Evolutionary conservation across 2,113 vertebrate species (phyloP).

Genomic region (Pachyramphus minor): DNA sequence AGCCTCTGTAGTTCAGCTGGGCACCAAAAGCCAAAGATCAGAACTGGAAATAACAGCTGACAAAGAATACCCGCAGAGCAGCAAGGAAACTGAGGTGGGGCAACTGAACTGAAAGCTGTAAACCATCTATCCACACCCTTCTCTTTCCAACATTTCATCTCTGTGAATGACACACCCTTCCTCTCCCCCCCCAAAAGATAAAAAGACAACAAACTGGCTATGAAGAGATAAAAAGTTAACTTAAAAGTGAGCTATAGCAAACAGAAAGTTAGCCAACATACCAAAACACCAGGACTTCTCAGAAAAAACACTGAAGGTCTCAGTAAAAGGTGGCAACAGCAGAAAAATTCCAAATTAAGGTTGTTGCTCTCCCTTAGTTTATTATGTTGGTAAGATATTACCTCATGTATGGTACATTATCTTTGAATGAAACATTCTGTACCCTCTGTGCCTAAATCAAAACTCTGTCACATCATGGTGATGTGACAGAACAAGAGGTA

Average conservation of each 20-base stretch:
- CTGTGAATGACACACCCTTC: background rate
- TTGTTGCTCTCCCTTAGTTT: background rate
- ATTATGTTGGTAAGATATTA: background rate
- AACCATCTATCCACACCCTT: background rate
- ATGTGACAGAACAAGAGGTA: too few species aligned
- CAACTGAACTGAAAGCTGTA: background rate
- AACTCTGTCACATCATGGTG: background rate
- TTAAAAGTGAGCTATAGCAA: background rate
- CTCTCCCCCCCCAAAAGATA: background rate
- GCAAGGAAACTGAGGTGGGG: background rate
- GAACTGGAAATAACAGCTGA: background rate
- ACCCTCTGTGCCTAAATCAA: background rate
- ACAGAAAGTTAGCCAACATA: background rate
- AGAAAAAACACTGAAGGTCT: background rate
- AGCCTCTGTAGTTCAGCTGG: background rate
- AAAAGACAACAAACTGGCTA: background rate
- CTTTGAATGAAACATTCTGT: background rate
- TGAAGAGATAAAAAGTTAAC: background rate
- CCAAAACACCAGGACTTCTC: background rate
- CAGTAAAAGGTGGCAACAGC: background rate
- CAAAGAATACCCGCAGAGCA: background rate
- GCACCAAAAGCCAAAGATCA: background rate
- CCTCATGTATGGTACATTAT: background rate
- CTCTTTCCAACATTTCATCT: background rate
- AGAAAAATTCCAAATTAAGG: slow-evolving; percentile 37